Conservation (phyloP, 2,797 vertebrate species). For the Gadopsis marmoratus region DNA sequence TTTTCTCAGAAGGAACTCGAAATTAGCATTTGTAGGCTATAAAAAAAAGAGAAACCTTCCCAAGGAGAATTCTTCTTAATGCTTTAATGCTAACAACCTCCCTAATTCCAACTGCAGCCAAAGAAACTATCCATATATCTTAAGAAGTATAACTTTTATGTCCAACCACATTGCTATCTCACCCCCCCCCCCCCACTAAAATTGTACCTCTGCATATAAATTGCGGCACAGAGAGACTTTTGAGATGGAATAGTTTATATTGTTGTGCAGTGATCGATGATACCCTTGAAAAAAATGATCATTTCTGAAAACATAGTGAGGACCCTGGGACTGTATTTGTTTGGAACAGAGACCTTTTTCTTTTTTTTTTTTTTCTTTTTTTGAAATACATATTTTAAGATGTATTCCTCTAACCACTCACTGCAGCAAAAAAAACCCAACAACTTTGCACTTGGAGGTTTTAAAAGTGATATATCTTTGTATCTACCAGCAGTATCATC, state of each 20-base stretch:
- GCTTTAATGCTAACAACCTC: slow-evolving; percentile 51
- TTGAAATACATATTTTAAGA: slow-evolving; percentile 50
- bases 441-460: slow-evolving; percentile 26
- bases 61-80: slow-evolving; percentile 38
- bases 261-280: slow-evolving; percentile 74
- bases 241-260: slow-evolving; percentile 73
- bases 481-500: slow-evolving; percentile 64
- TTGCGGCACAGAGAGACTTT: slow-evolving; percentile 58
- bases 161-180: slow-evolving; percentile 48
- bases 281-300: slow-evolving; percentile 64
- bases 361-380: neutral
- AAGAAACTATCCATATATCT: slow-evolving; percentile 56
- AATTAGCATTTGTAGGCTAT: slow-evolving; percentile 40
- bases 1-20: slow-evolving; percentile 36
- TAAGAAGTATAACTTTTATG: slow-evolving; percentile 48
- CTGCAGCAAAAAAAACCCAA: slow-evolving; percentile 18
- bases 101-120: slow-evolving; percentile 45
- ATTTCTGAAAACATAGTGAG: slow-evolving; percentile 59
- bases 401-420: slow-evolving; percentile 39
- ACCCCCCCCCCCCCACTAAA: slow-evolving; percentile 43
- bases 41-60: slow-evolving; percentile 24
- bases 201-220: slow-evolving; percentile 63
- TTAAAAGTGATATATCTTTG: slow-evolving; percentile 65
- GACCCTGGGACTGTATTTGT: slow-evolving; percentile 51
- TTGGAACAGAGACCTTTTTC: slow-evolving; percentile 18